phyloP scores from a whole-genome alignment of 2,888 invertebrate genomes.

The Cantharis nigra region DNA sequence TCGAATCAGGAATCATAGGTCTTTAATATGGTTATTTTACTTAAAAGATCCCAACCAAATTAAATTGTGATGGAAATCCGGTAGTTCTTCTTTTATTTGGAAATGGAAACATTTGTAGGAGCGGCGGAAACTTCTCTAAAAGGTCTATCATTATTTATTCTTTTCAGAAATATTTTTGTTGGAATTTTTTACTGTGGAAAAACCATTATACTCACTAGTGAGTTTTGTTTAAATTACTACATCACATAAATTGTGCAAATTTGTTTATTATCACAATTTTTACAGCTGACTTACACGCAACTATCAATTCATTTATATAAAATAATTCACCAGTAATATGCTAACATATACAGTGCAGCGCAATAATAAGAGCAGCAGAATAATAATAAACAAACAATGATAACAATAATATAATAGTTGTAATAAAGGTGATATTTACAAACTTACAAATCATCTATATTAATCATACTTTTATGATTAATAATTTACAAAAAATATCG shows the following conservation, averaged over 20 bases:
- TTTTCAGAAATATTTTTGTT: too few species aligned
- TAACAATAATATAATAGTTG: conserved; percentile 33
- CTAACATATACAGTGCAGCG: conserved; percentile 42
- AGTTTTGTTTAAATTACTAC: background rate
- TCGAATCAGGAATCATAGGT: too few species aligned
- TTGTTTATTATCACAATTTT: conserved; percentile 58
- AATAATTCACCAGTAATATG: conserved; percentile 46
- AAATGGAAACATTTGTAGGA: too few species aligned
- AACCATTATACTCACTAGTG: too few species aligned
- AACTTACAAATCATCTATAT: conserved; percentile 32
- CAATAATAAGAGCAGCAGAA: conserved; percentile 38
- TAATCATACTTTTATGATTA: conserved; percentile 2
- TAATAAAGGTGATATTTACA: conserved; percentile 37
- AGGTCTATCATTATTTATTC: too few species aligned
- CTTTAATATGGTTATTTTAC: too few species aligned
- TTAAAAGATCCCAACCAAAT: too few species aligned
- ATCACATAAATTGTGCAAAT: conserved; percentile 49
- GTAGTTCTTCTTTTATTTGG: too few species aligned
- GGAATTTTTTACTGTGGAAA: too few species aligned
- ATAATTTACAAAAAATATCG: background rate
- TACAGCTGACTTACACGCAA: conserved; percentile 55
- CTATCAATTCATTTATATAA: conserved; percentile 46
- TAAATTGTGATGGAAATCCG: too few species aligned
- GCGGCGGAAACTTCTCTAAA: too few species aligned
- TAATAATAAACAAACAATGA: conserved; percentile 34